phyloP scores from a whole-genome alignment of 1,140 invertebrate species.

The Uloborus diversus region DNA sequence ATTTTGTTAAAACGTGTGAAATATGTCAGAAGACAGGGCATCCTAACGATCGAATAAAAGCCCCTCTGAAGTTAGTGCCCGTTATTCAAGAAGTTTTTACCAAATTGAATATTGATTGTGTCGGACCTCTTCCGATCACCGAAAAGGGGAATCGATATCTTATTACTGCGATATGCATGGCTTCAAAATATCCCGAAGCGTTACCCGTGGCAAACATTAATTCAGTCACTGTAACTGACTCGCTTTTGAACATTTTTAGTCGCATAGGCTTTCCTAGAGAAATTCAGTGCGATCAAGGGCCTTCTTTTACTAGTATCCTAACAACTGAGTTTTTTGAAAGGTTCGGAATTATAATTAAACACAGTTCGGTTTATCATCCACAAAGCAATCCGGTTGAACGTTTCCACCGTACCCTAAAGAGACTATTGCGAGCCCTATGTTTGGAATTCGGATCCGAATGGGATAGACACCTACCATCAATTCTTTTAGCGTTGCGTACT shows the following conservation, averaged over 20 bases:
- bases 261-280: slow-evolving; percentile 11
- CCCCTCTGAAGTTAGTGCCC: slow-evolving; percentile 1
- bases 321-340: slow-evolving; percentile 10
- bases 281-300: background rate
- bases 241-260: slow-evolving; percentile 7
- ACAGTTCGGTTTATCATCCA: slow-evolving; percentile 4
- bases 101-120: slow-evolving; percentile 24
- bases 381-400: slow-evolving; percentile 18
- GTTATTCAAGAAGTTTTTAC: slow-evolving; percentile 14
- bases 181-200: slow-evolving; percentile 30
- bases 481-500: slow-evolving; percentile 1
- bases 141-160: background rate
- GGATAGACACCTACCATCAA: background rate
- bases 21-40: slow-evolving; percentile 4
- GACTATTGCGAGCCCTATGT: slow-evolving; percentile 4
- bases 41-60: background rate
- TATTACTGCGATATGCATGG: slow-evolving; percentile 14
- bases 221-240: background rate
- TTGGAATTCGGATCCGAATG: background rate
- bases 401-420: slow-evolving; percentile 1
- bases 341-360: background rate
- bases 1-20: slow-evolving; percentile 9
- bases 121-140: background rate
- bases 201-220: background rate
- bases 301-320: background rate